These are phyloP conservation scores for Oscheius sp. DNA, from an alignment of 2,888 invertebrate species.

Conservation along the genomic window DNA sequence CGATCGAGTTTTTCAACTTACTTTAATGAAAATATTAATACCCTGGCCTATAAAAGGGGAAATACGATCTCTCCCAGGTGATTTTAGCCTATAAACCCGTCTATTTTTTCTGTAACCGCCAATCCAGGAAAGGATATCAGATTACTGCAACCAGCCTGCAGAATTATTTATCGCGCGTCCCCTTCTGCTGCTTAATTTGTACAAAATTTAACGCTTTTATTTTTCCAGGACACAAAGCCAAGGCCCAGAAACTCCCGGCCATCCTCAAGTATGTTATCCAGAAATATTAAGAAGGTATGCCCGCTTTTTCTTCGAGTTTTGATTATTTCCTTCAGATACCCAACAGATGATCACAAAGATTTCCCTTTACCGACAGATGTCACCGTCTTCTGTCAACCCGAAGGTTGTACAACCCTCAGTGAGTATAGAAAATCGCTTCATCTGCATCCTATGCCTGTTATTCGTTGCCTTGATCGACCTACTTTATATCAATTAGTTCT, in stretches of 20 bases:
- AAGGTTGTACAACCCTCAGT: conserved; percentile 90
- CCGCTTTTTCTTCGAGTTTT: no score
- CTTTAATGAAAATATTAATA: no score
- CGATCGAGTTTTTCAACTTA: no score
- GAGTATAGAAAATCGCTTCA: conserved; percentile 30
- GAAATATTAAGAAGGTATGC: conserved; percentile 56
- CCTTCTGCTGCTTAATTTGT: no score
- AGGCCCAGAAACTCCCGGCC: conserved; percentile 29
- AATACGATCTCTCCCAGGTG: no score
- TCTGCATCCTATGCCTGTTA: conserved; percentile 25
- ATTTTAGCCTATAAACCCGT: no score
- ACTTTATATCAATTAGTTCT: conserved; percentile 28
- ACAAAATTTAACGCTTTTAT: no score
- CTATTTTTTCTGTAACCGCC: no score
- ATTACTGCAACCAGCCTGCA: no score
- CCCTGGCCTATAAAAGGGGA: no score
- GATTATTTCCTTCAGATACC: conserved; percentile 80
- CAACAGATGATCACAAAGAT: conserved; percentile 79
- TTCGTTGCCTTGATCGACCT: conserved; percentile 24
- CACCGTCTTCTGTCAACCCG: conserved; percentile 99
- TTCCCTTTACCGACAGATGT: conserved; percentile 97
- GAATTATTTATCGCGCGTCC: no score
- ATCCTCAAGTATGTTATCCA: conserved; percentile 51
- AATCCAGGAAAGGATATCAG: no score
- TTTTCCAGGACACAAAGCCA: conserved; percentile 37